Base-by-base conservation (phyloP, 2,888 invertebrate species). In the Piscicola geometra region DNA sequence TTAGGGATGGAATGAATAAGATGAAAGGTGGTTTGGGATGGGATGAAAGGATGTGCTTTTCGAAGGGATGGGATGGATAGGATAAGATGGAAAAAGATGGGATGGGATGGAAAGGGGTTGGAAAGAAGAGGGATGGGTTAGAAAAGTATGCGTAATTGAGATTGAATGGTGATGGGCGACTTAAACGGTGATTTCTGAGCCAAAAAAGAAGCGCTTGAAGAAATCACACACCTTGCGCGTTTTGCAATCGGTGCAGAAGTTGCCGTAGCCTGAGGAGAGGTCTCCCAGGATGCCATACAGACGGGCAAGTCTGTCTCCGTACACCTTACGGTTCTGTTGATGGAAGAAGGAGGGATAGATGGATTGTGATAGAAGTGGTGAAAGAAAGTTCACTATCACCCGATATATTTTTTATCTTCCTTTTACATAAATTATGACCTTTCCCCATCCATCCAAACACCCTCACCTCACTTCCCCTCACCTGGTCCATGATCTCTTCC, bases 181-280 rank as follows among this genome's bases (percentile, higher is more conserved):
- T n/a, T n/a, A n/a, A n/a, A n/a, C n/a, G n/a, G n/a, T n/a, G n/a
- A n/a, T n/a, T n/a, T n/a, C n/a, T n/a, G n/a, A n/a, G n/a, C n/a
- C n/a, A n/a, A n/a, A n/a, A n/a, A n/a, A n/a, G n/a, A n/a, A n/a
- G n/a, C n/a, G n/a, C n/a, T n/a, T n/a, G n/a, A n/a, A n/a, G n/a
- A n/a, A n/a, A n/a, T n/a, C n/a, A n/a, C n/a, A 80, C 25, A 81
- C 79, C 68, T 77, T 78, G 12, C 81, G 69, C 0, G 80, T 78
- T 73, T 81, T 81, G 76, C 81, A 81, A 12, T 81, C 80, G 25
- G 77, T 75, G 71, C 81, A 81, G 71, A 80, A 81, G 76, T 79
- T 78, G 2, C 80, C 80, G 41, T 81, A 81, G 28, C 79, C 79
- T 18, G 80, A 78, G 1, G 79, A 79, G 25, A 81, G 74, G 28